Percentiles rank a stretch among this genome's conserved stretches.
Conservation (phyloP, 2,113 vertebrate genomes). For the Silurus meridionalis region DNA sequence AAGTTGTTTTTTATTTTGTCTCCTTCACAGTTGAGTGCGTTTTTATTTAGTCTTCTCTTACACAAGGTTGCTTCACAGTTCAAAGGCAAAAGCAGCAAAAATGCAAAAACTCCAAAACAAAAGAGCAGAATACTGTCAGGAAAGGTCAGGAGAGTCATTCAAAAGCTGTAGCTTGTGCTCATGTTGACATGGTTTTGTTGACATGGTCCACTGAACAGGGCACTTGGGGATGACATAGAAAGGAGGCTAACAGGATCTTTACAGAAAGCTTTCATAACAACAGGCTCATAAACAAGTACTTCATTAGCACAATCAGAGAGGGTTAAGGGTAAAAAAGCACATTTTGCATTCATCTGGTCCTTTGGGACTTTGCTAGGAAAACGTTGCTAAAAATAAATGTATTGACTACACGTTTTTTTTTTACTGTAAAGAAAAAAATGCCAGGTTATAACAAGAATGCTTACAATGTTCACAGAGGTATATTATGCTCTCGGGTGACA, state of each 20-base stretch:
- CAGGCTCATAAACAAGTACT: conserved; percentile 4
- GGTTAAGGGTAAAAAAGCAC: conserved; percentile 7
- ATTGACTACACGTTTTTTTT: neutral
- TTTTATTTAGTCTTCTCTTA: neutral
- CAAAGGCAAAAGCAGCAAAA: neutral
- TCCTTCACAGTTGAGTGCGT: neutral
- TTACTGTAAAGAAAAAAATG: neutral
- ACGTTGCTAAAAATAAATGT: neutral
- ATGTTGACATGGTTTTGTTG: conserved; percentile 7
- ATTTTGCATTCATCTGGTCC: no score
- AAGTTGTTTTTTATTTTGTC: neutral
- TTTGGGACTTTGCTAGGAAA: neutral
- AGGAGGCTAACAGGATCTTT: neutral
- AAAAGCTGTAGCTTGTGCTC: neutral
- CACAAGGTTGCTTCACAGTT: neutral
- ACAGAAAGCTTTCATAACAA: neutral
- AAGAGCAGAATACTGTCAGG: neutral
- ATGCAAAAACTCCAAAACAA: neutral
- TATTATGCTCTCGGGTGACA: conserved; percentile 13
- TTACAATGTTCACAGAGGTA: neutral
- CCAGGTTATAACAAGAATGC: neutral
- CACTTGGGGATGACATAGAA: neutral
- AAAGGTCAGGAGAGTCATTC: neutral
- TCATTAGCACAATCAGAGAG: conserved; percentile 6
- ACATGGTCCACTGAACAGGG: neutral